A percentile compares a stretch with the other conserved stretches of the same genome.
phyloP scores from a whole-genome alignment of 2,797 vertebrate genomes.

The Sebastes iracundus region DNA sequence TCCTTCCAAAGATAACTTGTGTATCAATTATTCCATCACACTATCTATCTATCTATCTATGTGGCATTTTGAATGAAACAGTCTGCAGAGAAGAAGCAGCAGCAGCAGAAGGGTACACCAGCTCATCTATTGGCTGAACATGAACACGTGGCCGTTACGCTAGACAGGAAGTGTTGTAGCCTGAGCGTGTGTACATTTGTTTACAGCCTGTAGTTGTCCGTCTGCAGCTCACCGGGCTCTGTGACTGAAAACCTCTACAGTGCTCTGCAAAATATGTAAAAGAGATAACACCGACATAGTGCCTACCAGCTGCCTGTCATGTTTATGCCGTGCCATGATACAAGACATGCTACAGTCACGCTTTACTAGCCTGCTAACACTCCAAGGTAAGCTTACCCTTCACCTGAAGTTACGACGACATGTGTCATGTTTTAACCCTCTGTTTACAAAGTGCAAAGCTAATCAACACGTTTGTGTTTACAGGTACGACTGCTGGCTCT shows the following conservation, averaged over 20 bases:
- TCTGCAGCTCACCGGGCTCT: not conserved
- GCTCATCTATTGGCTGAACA: slow-evolving; percentile 45
- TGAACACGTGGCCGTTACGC: slow-evolving; percentile 51
- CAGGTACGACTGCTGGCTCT: not conserved
- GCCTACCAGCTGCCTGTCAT: not conserved
- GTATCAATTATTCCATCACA: too few species aligned
- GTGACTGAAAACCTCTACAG: not conserved
- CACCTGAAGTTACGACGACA: not conserved
- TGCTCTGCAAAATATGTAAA: not conserved
- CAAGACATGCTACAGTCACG: slow-evolving; percentile 48
- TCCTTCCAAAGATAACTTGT: too few species aligned
- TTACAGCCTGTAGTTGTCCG: slow-evolving; percentile 46
- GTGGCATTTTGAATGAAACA: too few species aligned
- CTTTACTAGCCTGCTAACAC: slow-evolving; percentile 25
- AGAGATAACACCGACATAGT: fast-evolving
- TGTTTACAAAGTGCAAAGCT: not conserved
- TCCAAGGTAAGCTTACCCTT: not conserved
- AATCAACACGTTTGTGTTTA: not conserved
- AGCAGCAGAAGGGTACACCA: not conserved
- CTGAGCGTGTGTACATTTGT: slow-evolving; percentile 63
- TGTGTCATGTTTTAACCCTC: not conserved
- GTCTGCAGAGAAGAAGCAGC: too few species aligned
- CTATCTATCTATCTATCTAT: too few species aligned
- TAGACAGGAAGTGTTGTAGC: slow-evolving; percentile 49
- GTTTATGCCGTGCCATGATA: not conserved